phyloP scores from a whole-genome alignment of 2,797 vertebrate genomes.

The Craterocephalus amniculus region DNA sequence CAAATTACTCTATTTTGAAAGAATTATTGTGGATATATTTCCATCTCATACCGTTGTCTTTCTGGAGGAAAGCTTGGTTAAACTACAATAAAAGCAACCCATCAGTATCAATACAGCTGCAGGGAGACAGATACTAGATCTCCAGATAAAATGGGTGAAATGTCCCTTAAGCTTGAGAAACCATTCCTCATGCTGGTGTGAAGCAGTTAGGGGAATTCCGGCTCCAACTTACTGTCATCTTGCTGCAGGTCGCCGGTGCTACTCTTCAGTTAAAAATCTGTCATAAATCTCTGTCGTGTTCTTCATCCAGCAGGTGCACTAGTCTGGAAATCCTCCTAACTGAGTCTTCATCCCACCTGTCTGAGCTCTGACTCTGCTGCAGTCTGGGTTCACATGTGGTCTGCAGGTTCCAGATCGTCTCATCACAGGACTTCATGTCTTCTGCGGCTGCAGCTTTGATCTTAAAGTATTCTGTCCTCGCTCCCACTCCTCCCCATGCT shows the following conservation, averaged over 20 bases:
- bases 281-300: slow-evolving; percentile 1
- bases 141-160: not conserved
- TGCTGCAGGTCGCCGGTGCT: slow-evolving; percentile 20
- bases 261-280: slow-evolving; percentile 20
- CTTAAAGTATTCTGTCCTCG: slow-evolving; percentile 45
- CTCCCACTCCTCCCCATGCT: slow-evolving; percentile 32
- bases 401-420: not conserved
- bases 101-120: not conserved
- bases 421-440: slow-evolving; percentile 23
- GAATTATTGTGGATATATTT: no score
- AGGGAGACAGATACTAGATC: not conserved
- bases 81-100: not conserved
- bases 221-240: slow-evolving; percentile 66
- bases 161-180: not conserved
- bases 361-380: not conserved
- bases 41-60: no score
- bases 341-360: not conserved
- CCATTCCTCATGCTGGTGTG: not conserved
- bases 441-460: slow-evolving; percentile 56
- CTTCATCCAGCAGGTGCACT: slow-evolving; percentile 42
- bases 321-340: slow-evolving; percentile 13
- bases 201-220: not conserved
- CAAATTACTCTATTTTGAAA: no score
- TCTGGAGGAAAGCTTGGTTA: no score
- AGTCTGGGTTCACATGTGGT: fast-evolving